A percentile compares a stretch with the other conserved stretches of the same genome.
Conservation (phyloP, 2,113 vertebrate genomes). For the Silurus asotus region DNA sequence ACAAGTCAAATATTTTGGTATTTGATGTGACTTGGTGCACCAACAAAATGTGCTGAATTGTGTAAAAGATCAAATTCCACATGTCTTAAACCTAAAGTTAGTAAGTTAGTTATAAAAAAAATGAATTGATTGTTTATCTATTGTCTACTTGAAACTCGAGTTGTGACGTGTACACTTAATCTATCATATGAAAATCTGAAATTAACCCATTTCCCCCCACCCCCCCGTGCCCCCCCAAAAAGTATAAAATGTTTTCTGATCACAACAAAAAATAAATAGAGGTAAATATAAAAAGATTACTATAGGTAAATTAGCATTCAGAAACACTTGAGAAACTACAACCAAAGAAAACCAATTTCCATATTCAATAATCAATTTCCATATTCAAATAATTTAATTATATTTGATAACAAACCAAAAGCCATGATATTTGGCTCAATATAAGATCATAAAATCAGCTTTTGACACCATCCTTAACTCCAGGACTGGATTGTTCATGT, state of each 20-base stretch:
- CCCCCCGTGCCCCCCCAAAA: too few species aligned
- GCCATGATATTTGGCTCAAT: neutral
- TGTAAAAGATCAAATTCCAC: neutral
- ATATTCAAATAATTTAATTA: conserved; percentile 19
- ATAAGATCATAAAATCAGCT: neutral
- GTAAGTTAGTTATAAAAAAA: neutral
- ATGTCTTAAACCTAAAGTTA: too few species aligned
- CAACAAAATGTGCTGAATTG: neutral
- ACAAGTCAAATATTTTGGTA: neutral
- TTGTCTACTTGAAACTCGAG: neutral
- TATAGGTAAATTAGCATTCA: neutral
- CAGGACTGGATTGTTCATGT: neutral
- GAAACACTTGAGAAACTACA: neutral
- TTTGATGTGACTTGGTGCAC: neutral
- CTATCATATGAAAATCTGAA: neutral
- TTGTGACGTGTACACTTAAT: neutral
- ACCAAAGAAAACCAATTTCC: neutral
- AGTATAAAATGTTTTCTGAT: neutral
- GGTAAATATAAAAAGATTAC: neutral
- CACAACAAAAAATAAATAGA: neutral
- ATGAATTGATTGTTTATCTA: neutral
- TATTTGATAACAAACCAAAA: neutral
- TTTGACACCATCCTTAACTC: neutral
- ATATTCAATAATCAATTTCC: neutral
- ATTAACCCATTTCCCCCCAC: neutral